Conservation (phyloP, 2,113 vertebrate species). For the Microcebus jonahi region DNA sequence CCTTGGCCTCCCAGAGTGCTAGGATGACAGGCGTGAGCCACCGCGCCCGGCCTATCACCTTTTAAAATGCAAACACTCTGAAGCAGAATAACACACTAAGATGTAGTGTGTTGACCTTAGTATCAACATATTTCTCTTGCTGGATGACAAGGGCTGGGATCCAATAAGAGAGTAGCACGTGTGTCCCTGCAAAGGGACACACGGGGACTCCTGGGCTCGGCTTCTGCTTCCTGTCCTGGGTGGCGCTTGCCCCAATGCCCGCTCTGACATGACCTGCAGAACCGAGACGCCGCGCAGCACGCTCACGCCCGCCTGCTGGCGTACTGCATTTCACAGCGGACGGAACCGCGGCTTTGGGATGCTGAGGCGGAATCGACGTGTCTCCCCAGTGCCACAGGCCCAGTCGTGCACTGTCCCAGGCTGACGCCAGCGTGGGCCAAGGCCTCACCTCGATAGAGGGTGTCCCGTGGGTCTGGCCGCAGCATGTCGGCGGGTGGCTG, state of each 20-base stretch:
- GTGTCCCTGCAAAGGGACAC: not conserved
- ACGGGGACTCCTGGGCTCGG: not conserved
- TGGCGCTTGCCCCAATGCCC: not conserved
- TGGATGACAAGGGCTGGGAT: not conserved
- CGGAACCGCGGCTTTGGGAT: not conserved
- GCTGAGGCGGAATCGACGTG: not conserved
- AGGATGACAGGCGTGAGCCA: too few relatives aligned
- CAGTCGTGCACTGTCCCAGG: not conserved
- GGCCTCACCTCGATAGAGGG: conserved; percentile 87
- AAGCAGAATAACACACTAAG: not conserved
- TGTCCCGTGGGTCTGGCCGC: conserved; percentile 91
- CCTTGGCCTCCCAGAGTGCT: too few relatives aligned
- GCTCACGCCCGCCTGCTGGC: not conserved
- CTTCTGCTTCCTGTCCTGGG: not conserved
- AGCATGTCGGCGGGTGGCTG: conserved; percentile 89
- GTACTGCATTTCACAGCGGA: not conserved
- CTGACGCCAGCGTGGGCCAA: accelerated
- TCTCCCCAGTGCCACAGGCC: not conserved
- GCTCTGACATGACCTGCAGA: not conserved
- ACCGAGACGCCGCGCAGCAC: not conserved
- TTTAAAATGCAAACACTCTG: not conserved
- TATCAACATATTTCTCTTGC: not conserved
- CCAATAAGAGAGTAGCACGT: not conserved
- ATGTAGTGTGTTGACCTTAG: not conserved
- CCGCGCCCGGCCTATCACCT: not conserved